Evolutionary conservation across 2,888 invertebrate species (phyloP), one percentile per base, ranked within the genome.

Genomic region (Desoria tigrina): DNA sequence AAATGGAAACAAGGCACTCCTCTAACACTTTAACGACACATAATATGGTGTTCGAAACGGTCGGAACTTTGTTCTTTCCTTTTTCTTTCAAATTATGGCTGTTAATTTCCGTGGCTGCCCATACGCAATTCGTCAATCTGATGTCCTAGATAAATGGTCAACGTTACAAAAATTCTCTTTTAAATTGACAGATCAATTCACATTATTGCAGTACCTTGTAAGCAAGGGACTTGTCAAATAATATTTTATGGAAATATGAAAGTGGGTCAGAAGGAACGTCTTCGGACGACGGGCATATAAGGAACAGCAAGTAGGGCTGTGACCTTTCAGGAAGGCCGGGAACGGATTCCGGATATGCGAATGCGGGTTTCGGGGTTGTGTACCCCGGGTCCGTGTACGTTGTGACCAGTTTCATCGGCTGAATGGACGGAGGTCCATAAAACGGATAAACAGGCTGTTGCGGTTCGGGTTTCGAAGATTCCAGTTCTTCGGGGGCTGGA

Each of bases 111-210:
- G 60, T 65, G 1, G 74, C 74, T 27, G 67, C 65, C 74, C 74
- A 75, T 7, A 75, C 37, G 42, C 75, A 75, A 53, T 75, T 75
- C n/a, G 75, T 75, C 16, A 75, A 61, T 18, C 72, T 56, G 16
- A 75, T 65, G 11, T 70, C 69, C 75, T 75, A 37, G 50, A 28
- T n/a, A 7, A 55, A 58, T 56, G 2, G 24, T 42, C 9, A 53
- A 42, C 42, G 37, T 39, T 39, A 39, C 16, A 39, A 39, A 39
- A 39, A 39, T 16, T 39, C 39, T 16, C 9, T 11, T 16, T 11
- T 16, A 16, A 16, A 11, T 39, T 39, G 42, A 18, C 27, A 27
- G 14, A 26, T 23, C 11, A 18, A 9, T 54, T 54, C 27, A 16
- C 9, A 54, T 21, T 27, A 16, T 45, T 9, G 16, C 32, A 14